Evolutionary conservation across 2,888 invertebrate genomes (phyloP), one percentile per base, ranked within the genome.

Genomic region (Laspeyria flexula): DNA sequence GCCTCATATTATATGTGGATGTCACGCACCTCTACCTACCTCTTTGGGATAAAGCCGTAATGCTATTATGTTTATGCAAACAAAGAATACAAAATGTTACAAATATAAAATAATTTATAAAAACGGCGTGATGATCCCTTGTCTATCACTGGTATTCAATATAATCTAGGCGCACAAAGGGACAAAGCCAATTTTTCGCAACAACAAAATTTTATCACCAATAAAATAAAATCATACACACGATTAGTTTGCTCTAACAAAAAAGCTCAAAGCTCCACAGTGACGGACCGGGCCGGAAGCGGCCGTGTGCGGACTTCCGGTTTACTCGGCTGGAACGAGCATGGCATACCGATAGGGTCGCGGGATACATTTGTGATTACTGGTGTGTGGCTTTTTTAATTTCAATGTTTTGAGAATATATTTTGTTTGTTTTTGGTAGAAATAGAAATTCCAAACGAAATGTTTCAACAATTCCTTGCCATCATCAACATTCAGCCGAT

Each of bases 221-320:
- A 51, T 51, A 31, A 34, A 51, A 41, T 42, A 35, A 30, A 50
- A 45, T 51, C 44, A 52, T 21, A 46, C 51, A 52, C 25, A 30
- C 45, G 45, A 52, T 52, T 46, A 46, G 50, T 5, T 42, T 35
- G 38, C 21, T 38, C n/a, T 60, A 54, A 58, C 55, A 55, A 61
- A 70, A 68, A 66, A 66, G 67, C 59, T 57, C 56, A 66, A 58
- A 67, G 69, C 65, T 61, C 50, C 43, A 31, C 25, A 43, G 60
- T 47, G 53, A 60, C 61, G 62, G 63, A 61, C 59, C 60, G 60
- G 62, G 48, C 68, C 75, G 72, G 78, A 79, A 75, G 71, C 51
- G 60, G 50, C 69, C 76, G 67, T 75, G 72, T 72, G 73, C 78
- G 77, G 75, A 77, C 75, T 69, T 79, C 79, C 78, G 75, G 66